Evolutionary conservation across 2,888 invertebrate species (phyloP).

Genomic region (Harpagoxenus sublaevis): DNA sequence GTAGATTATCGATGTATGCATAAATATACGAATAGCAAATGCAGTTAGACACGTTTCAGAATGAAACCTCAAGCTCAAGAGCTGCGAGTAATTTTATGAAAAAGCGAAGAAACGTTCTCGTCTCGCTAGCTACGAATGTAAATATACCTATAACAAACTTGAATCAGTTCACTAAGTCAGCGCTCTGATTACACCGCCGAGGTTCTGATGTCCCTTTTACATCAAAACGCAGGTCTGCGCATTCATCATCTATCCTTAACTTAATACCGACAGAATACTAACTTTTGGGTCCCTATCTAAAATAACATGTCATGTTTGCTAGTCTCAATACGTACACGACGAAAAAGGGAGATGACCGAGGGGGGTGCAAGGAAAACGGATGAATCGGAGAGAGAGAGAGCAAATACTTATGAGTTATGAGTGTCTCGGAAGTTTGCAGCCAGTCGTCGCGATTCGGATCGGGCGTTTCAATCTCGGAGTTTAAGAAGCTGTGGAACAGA

Average conservation of each 20-base stretch:
- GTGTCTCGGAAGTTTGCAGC: constrained; percentile 61
- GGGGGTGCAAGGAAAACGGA: constrained; percentile 11
- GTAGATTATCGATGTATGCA: background rate
- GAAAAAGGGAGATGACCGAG: constrained; percentile 7
- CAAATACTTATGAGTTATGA: constrained; percentile 64
- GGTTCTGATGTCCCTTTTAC: background rate
- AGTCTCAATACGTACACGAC: background rate
- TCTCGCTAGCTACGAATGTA: background rate
- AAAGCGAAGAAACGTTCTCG: background rate
- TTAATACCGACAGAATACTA: background rate
- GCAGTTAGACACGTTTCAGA: background rate
- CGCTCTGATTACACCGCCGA: background rate
- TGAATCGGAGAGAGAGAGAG: constrained; percentile 18
- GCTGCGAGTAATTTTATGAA: background rate
- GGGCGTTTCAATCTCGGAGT: constrained; percentile 58
- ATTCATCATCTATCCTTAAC: constrained; percentile 6
- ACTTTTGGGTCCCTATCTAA: background rate
- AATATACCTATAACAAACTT: constrained; percentile 6
- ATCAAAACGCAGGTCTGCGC: background rate
- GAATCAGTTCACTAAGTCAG: background rate
- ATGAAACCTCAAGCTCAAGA: background rate
- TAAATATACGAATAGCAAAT: background rate
- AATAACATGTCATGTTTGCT: background rate
- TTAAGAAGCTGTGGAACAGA: constrained; percentile 49
- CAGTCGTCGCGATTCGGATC: constrained; percentile 51